A percentile compares a stretch with the other conserved stretches of the same genome.
Conservation (phyloP, 1,140 invertebrate species). For the Ceratina australensis region DNA sequence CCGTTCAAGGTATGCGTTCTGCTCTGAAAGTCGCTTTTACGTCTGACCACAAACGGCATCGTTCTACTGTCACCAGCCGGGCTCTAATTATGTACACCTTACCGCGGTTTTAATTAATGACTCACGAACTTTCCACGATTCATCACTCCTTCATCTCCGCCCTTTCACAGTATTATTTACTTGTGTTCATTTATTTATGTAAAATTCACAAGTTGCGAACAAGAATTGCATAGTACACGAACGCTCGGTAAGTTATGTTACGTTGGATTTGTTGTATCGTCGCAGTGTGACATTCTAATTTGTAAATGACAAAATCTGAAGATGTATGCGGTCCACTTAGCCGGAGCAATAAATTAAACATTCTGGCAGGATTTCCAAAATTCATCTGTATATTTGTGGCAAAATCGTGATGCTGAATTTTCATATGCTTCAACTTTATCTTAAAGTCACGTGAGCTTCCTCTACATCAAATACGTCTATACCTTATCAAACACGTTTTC, state of each 20-base stretch:
- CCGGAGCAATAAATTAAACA: neutral
- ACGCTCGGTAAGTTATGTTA: neutral
- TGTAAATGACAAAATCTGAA: neutral
- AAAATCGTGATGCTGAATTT: neutral
- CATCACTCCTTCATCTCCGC: too few species aligned
- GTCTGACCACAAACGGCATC: slow-evolving; percentile 13
- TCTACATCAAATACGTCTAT: too few species aligned
- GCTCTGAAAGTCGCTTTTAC: neutral
- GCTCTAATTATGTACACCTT: neutral
- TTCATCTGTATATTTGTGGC: neutral
- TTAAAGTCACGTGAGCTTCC: neutral
- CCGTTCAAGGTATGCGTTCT: slow-evolving; percentile 11
- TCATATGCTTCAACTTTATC: too few species aligned
- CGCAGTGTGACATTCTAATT: neutral
- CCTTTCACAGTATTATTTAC: too few species aligned
- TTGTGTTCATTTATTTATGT: too few species aligned
- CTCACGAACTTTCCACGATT: neutral
- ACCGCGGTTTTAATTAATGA: neutral
- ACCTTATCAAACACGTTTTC: too few species aligned
- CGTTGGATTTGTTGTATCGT: neutral
- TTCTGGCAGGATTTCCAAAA: neutral
- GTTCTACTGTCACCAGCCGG: slow-evolving; percentile 3
- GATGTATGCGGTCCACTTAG: neutral
- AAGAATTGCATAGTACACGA: neutral
- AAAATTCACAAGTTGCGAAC: neutral